Conservation (phyloP, 2,888 invertebrate species). For the Tethea ocularis region DNA sequence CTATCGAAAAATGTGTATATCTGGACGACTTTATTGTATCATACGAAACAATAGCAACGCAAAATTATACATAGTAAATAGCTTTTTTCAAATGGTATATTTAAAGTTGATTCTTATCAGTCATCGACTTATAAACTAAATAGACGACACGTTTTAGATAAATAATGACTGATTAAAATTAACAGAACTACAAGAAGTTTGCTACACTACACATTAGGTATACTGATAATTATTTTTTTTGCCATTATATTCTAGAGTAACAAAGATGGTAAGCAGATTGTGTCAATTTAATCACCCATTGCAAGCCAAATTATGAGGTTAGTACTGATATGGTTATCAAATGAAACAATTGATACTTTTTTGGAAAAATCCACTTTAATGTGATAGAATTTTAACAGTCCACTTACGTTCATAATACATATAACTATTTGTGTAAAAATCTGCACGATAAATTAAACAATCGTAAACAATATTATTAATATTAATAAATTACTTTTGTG, state of each 20-base stretch:
- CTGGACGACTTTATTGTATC: background rate
- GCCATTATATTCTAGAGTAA: slow-evolving; percentile 17
- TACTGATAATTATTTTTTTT: too few species aligned
- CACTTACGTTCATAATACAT: slow-evolving; percentile 65
- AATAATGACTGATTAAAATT: slow-evolving; percentile 9
- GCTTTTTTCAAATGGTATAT: too few species aligned
- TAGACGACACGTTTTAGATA: slow-evolving; percentile 23
- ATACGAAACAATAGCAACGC: background rate
- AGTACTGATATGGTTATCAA: slow-evolving; percentile 38
- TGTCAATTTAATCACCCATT: slow-evolving; percentile 74
- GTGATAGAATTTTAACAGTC: slow-evolving; percentile 79
- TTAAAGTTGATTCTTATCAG: too few species aligned
- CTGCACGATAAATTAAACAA: slow-evolving; percentile 35
- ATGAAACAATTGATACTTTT: slow-evolving; percentile 61
- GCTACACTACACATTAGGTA: background rate
- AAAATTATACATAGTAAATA: too few species aligned
- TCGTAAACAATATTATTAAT: slow-evolving; percentile 8
- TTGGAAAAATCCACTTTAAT: slow-evolving; percentile 61
- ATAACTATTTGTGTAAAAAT: slow-evolving; percentile 42
- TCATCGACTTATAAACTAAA: slow-evolving; percentile 18
- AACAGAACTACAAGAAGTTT: background rate
- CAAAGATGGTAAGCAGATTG: slow-evolving; percentile 72
- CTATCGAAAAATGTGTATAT: slow-evolving; percentile 1
- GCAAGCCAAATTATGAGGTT: slow-evolving; percentile 36
- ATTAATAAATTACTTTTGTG: slow-evolving; percentile 28